Base-by-base conservation (phyloP, 2,113 vertebrate genomes). In the Typhlomys cinereus region DNA sequence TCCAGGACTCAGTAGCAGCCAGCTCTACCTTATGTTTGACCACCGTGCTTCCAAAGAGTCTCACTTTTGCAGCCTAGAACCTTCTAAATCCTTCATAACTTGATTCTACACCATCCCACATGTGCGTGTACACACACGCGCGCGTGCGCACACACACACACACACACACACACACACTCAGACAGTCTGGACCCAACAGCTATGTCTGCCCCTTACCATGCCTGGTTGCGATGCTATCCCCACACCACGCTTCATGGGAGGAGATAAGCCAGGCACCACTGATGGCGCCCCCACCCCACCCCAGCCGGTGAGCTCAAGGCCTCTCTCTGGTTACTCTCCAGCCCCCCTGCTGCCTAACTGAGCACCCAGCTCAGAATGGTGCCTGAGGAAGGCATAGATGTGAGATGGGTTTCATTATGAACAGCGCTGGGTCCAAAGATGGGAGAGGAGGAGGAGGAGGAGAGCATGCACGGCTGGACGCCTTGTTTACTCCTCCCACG, bases 91-190 rank as follows among this genome's bases (percentile, higher is more conserved):
- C 54, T 75, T 84, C 27, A 36, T 7, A 76, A 29, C 21, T 13
- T 76, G 36, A n/a, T 27, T 80, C 74, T 39, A 61, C 46, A 92
- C 4, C 50, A 39, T 18, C 34, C 18, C 2, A 34, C 13, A 7
- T 9, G 48, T 10, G 5, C 34, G 15, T 0, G 21, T 20, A 7
- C 0, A 12, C 13, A 0, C 29, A 29, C 8, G 10, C 34, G 41
- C n/a, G n/a, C n/a, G n/a, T n/a, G n/a, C 62, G 2, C 31, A 44
- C 46, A 62, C 64, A 66, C 41, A 50, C 34, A 3, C 34, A 0
- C 25, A 54, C 52, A 57, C 74, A 59, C 31, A 54, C n/a, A n/a
- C 6, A 25, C 0, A 9, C 0, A 54, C 21, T 66, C 82, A 71
- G 1, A 62, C 0, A 34, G 48, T 39, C 41, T 46, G 39, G 39